A percentile compares a stretch with the other conserved stretches of the same genome.
phyloP scores from a whole-genome alignment of 1,140 invertebrate species.

The Microvelia longipes region DNA sequence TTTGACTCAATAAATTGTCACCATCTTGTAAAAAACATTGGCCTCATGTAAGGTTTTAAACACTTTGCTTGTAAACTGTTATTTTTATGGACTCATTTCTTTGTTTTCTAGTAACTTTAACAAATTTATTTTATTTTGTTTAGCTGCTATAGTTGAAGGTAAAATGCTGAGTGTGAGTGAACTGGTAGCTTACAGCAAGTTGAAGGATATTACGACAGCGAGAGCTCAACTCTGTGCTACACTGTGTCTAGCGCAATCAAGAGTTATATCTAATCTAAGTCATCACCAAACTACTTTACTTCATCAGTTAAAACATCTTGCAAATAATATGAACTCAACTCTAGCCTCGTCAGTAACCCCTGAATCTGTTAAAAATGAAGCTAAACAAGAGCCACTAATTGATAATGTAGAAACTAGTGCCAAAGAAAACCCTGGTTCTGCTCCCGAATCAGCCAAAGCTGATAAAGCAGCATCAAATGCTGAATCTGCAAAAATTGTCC shows the following conservation, averaged over 20 bases:
- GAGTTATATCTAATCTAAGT: conserved; percentile 11
- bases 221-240: conserved; percentile 18
- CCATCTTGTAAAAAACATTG: no score
- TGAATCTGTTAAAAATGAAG: neutral
- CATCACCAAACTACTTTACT: conserved; percentile 17
- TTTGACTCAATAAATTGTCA: no score
- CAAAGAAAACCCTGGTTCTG: no score
- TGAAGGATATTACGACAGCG: conserved; percentile 20
- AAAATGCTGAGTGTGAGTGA: conserved; percentile 19
- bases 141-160: conserved; percentile 22
- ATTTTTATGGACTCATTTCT: no score
- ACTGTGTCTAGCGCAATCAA: conserved; percentile 13
- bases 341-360: neutral
- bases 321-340: neutral
- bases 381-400: neutral
- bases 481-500: neutral
- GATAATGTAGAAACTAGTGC: neutral
- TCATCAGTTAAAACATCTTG: conserved; percentile 4
- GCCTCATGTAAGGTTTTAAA: no score
- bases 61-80: no score
- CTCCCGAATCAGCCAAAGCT: neutral
- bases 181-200: conserved; percentile 17
- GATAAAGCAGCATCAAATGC: neutral
- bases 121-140: no score
- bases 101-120: no score